phyloP scores from a whole-genome alignment of 23 tunicate species.

The Oikopleura albicans region DNA sequence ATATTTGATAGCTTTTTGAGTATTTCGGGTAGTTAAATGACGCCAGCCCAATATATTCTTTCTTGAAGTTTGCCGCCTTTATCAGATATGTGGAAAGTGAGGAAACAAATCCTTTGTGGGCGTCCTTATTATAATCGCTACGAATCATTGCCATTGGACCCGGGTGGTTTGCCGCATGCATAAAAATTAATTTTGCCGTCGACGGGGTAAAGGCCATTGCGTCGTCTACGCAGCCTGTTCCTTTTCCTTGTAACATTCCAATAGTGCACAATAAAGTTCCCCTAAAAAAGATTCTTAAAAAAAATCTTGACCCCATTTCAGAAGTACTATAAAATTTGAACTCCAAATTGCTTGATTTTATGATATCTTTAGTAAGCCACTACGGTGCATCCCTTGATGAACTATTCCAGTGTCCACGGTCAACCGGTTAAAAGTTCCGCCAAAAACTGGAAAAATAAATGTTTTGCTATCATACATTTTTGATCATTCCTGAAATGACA shows the following conservation, averaged over 20 bases:
- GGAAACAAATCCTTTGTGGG: neutral
- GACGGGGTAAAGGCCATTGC: neutral
- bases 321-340: neutral
- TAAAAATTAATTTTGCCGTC: neutral
- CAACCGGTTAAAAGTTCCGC: no score
- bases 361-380: no score
- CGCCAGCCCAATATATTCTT: neutral
- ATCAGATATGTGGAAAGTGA: neutral
- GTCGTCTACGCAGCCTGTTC: neutral
- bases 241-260: neutral
- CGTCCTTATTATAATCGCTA: neutral
- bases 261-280: neutral
- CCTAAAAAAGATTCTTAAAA: no score
- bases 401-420: no score
- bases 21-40: neutral
- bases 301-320: neutral
- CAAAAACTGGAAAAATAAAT: no score
- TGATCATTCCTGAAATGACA: no score
- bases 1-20: conserved; percentile 1
- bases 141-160: neutral
- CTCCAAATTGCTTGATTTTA: neutral
- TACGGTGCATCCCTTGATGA: no score
- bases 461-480: no score
- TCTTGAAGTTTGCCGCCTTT: neutral
- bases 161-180: conserved; percentile 2